Evolutionary conservation across 2,888 invertebrate genomes (phyloP).

Genomic region (Thereva nobilitata): DNA sequence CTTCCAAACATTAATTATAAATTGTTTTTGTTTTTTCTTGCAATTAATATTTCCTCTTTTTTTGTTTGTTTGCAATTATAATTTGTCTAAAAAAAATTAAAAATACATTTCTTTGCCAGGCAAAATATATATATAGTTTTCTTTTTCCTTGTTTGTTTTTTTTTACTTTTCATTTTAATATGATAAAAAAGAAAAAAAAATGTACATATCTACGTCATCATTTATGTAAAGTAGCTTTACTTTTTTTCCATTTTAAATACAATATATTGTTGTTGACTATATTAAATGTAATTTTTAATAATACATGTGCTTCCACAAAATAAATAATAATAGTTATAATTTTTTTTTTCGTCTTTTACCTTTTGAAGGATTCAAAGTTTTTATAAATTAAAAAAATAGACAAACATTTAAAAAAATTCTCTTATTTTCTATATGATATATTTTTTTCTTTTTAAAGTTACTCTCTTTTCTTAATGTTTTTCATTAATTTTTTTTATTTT

Average conservation of each 20-base stretch:
- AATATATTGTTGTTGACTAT: neutral
- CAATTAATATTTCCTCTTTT: neutral
- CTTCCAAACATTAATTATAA: slow-evolving; percentile 37
- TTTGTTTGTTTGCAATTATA: too few relatives aligned
- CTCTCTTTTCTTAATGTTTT: too few relatives aligned
- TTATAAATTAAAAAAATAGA: too few relatives aligned
- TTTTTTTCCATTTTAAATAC: too few relatives aligned
- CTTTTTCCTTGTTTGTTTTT: slow-evolving; percentile 3
- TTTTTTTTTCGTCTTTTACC: too few relatives aligned
- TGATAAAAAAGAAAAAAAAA: slow-evolving; percentile 11
- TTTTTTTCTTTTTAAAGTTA: too few relatives aligned
- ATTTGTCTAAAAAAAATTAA: slow-evolving; percentile 21
- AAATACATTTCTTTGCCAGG: slow-evolving; percentile 15
- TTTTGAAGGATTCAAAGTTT: too few relatives aligned
- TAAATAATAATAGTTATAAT: slow-evolving; percentile 16
- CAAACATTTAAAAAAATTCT: too few relatives aligned
- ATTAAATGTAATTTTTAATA: neutral
- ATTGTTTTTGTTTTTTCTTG: slow-evolving; percentile 20
- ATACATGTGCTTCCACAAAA: slow-evolving; percentile 21
- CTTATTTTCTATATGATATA: too few relatives aligned
- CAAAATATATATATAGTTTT: neutral
- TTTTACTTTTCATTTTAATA: neutral
- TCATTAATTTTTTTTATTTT: too few relatives aligned
- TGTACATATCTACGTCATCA: neutral
- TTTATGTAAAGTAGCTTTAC: too few relatives aligned